A percentile compares a stretch with the other conserved stretches of the same genome.
Evolutionary conservation across 2,797 vertebrate species (phyloP).

Genomic region (Phrynocephalus vlangalii): DNA sequence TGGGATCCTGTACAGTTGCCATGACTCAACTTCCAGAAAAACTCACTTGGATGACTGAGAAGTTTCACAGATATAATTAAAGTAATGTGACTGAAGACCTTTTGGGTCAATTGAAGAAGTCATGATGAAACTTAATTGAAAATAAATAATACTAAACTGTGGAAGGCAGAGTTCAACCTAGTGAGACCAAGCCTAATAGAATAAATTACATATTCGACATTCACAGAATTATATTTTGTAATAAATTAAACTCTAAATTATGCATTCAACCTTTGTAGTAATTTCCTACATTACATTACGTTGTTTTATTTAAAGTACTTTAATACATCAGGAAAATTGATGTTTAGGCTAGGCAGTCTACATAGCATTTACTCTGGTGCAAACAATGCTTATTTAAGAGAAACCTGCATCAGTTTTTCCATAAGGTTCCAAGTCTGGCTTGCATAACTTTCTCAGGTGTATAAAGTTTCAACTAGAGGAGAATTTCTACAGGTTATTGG

Average conservation of each 20-base stretch:
- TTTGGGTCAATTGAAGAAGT: background rate
- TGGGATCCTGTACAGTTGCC: no score
- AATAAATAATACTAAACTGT: background rate
- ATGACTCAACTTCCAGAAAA: no score
- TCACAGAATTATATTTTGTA: background rate
- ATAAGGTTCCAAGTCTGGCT: background rate
- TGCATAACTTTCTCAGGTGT: background rate
- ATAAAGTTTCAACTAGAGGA: background rate
- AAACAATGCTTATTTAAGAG: background rate
- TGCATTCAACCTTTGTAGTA: background rate
- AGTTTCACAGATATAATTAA: background rate
- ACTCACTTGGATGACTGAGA: no score
- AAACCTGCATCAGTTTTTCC: background rate
- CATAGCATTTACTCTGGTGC: background rate
- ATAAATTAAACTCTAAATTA: slow-evolving; percentile 30
- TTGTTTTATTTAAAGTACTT: background rate
- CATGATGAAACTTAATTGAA: background rate
- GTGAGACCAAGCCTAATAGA: background rate
- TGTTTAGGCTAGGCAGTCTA: background rate
- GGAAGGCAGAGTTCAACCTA: slow-evolving; percentile 16
- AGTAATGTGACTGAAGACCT: background rate
- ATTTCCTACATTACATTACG: background rate
- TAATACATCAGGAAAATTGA: background rate
- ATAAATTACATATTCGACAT: slow-evolving; percentile 14
- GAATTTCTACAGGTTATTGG: background rate